Conservation (phyloP, 2,113 vertebrate genomes). For the Erinaceus europaeus region DNA sequence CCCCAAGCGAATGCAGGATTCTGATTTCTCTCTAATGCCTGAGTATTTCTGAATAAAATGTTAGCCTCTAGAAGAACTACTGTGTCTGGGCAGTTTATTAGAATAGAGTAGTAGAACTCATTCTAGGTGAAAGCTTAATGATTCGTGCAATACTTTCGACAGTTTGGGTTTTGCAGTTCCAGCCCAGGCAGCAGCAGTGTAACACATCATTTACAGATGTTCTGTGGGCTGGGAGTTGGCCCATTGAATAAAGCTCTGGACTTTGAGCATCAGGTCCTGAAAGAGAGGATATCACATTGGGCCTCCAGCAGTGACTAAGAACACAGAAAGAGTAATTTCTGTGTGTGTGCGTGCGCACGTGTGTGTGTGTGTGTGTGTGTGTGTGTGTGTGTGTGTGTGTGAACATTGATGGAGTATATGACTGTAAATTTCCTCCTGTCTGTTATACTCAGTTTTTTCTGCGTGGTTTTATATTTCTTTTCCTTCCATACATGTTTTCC, state of each 20-base stretch:
- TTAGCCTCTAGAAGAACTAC: constrained; percentile 33
- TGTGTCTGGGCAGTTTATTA: constrained; percentile 42
- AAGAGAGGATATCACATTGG: neutral
- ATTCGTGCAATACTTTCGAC: neutral
- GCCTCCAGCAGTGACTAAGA: neutral
- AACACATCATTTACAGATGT: too few species aligned
- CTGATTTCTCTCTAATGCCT: neutral
- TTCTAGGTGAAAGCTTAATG: constrained; percentile 14
- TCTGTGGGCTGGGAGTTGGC: too few species aligned
- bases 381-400: neutral
- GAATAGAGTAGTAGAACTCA: neutral
- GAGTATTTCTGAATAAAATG: constrained; percentile 24
- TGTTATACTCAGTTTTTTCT: constrained; percentile 57
- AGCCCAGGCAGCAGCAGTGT: neutral
- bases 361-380: neutral
- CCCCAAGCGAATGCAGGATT: neutral
- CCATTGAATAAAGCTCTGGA: neutral
- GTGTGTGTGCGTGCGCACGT: neutral
- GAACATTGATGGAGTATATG: neutral
- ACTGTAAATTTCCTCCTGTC: constrained; percentile 64
- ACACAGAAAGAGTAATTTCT: neutral
- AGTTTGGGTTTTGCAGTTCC: neutral
- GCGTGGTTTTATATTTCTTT: constrained; percentile 60
- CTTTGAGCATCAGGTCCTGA: too few species aligned
- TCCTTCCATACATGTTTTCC: constrained; percentile 37